phyloP scores from a whole-genome alignment of 1,140 invertebrate species.

The Oryctes rhinoceros region DNA sequence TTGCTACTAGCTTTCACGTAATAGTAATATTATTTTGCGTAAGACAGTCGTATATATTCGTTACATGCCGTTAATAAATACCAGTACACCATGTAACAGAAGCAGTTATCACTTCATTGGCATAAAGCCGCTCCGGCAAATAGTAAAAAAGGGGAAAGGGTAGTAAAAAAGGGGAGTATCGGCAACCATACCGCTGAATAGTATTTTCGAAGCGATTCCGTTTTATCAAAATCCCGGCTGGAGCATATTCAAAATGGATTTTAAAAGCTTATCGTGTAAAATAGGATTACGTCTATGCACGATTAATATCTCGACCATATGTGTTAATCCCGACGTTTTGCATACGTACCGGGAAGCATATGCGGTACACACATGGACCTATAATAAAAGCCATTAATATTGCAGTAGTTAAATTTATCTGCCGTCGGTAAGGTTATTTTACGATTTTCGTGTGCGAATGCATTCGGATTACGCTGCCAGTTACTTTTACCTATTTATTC shows the following conservation, averaged over 20 bases:
- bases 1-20: too few species aligned
- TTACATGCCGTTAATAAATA: too few species aligned
- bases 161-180: not conserved
- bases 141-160: not conserved
- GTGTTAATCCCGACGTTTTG: slow-evolving; percentile 25
- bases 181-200: not conserved
- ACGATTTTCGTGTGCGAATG: not conserved
- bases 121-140: too few species aligned
- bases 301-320: slow-evolving; percentile 36
- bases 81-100: too few species aligned
- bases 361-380: slow-evolving; percentile 4
- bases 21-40: too few species aligned
- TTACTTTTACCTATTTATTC: too few species aligned
- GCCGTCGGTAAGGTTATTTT: slow-evolving; percentile 21
- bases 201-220: not conserved
- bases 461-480: too few species aligned
- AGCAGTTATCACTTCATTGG: too few species aligned
- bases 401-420: slow-evolving; percentile 34
- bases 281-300: slow-evolving; percentile 23
- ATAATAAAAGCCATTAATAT: slow-evolving; percentile 28
- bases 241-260: slow-evolving; percentile 10
- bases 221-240: slow-evolving; percentile 15
- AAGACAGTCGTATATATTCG: too few species aligned
- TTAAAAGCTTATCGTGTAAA: slow-evolving; percentile 8
- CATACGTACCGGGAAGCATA: not conserved